These are phyloP conservation scores for Sus cebifrons DNA, from an alignment of 2,797 vertebrate species.

Conservation along the genomic window DNA sequence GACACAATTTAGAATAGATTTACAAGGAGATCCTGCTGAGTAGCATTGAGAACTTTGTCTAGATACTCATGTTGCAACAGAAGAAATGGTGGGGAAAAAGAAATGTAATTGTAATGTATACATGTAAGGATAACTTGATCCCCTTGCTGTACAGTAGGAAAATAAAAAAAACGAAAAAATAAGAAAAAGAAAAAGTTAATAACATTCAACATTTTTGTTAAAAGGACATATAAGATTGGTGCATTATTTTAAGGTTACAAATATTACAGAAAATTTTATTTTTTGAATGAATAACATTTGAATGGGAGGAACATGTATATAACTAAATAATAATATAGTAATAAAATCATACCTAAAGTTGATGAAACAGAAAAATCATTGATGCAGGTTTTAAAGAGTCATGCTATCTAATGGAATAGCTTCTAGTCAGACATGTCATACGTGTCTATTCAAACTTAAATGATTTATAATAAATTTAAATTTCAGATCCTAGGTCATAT, in stretches of 20 bases:
- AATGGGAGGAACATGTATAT: neutral
- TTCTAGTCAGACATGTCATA: no score
- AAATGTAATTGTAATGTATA: no score
- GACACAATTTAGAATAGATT: no score
- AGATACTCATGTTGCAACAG: no score
- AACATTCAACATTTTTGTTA: neutral
- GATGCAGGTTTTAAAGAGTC: neutral
- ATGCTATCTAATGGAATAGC: neutral
- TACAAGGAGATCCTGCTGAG: no score
- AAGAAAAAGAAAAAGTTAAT: neutral
- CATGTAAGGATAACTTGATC: no score
- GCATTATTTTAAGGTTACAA: conserved; percentile 17
- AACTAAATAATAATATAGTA: neutral
- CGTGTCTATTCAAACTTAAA: neutral
- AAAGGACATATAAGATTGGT: neutral
- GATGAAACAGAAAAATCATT: neutral
- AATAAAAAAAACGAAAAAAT: conserved; percentile 23
- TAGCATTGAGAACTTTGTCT: no score
- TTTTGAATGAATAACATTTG: neutral
- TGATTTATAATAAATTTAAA: neutral
- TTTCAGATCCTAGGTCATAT: neutral
- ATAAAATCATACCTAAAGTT: neutral
- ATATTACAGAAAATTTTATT: neutral
- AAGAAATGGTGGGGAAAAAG: no score
- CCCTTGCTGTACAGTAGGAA: no score